Conservation (phyloP, 2,888 invertebrate genomes). For the Drosophila conformis region DNA sequence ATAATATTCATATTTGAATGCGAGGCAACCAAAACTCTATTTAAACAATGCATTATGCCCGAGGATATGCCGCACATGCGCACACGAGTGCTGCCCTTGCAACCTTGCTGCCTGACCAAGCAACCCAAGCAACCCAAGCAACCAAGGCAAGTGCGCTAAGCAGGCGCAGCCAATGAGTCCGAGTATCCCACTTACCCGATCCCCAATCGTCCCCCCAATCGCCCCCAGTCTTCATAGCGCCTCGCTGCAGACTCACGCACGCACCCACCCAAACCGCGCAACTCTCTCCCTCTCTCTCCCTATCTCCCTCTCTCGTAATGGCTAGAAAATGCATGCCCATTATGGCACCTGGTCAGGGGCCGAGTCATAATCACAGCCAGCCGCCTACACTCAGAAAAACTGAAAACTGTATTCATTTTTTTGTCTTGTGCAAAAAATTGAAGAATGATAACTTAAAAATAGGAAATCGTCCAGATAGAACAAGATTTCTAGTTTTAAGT, state of each 20-base stretch:
- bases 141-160: constrained; percentile 41
- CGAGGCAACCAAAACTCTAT: constrained; percentile 65
- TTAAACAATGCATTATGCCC: constrained; percentile 78
- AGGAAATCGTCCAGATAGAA: too few species aligned
- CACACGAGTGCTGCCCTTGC: constrained; percentile 26
- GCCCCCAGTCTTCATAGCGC: constrained; percentile 10
- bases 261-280: constrained; percentile 60
- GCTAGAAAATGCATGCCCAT: constrained; percentile 74
- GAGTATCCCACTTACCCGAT: constrained; percentile 33
- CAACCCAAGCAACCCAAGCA: background rate
- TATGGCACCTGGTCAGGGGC: constrained; percentile 73
- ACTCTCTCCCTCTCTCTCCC: background rate
- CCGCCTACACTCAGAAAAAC: background rate
- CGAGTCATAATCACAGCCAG: constrained; percentile 9
- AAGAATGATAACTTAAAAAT: too few species aligned
- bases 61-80: constrained; percentile 54
- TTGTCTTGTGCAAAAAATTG: background rate
- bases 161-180: constrained; percentile 60
- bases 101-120: constrained; percentile 6
- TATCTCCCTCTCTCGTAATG: constrained; percentile 39
- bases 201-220: background rate
- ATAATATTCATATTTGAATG: constrained; percentile 81
- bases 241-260: constrained; percentile 65
- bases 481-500: too few species aligned
- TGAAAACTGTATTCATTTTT: background rate